Percentiles rank a stretch among this genome's conserved stretches.
Evolutionary conservation across 2,888 invertebrate species (phyloP).

Genomic region (Xiphydria camelus): DNA sequence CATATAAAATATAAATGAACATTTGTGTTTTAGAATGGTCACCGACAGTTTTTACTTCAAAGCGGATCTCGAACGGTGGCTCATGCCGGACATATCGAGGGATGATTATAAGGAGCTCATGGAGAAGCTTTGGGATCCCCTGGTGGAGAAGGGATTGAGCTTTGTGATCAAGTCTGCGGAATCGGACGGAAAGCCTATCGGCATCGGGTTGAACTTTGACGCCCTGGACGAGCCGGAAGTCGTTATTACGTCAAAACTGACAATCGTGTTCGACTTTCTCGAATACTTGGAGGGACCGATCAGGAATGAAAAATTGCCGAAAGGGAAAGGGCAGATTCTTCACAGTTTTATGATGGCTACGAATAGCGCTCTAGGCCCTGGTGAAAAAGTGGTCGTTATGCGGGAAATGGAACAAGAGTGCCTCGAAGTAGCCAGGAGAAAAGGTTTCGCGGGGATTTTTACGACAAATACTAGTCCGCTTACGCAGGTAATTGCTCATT

Average conservation of each 20-base stretch:
- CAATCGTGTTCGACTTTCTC: constrained; percentile 76
- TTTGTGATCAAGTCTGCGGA: constrained; percentile 67
- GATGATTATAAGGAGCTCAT: constrained; percentile 73
- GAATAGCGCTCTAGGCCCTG: constrained; percentile 64
- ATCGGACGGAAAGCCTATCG: constrained; percentile 62
- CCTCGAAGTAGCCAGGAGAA: constrained; percentile 66
- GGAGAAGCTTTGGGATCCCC: constrained; percentile 69
- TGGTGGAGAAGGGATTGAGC: constrained; percentile 74
- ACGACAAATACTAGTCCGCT: constrained; percentile 87
- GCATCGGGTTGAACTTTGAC: constrained; percentile 80
- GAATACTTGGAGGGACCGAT: constrained; percentile 77
- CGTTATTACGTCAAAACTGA: constrained; percentile 69
- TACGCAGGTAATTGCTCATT: constrained; percentile 69
- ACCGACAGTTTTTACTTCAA: constrained; percentile 84
- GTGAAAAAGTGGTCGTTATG: constrained; percentile 80
- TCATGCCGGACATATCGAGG: constrained; percentile 70
- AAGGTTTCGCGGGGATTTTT: constrained; percentile 74
- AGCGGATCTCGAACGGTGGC: constrained; percentile 81
- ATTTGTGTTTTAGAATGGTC: constrained; percentile 68
- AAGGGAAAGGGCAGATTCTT: constrained; percentile 70
- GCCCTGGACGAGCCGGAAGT: constrained; percentile 79
- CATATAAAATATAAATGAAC: neutral
- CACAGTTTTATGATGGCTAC: constrained; percentile 92
- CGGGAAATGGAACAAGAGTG: constrained; percentile 78
- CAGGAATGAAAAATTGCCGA: constrained; percentile 65